Base-by-base conservation (phyloP, 2,797 vertebrate genomes). In the Coccyzus lansbergi region DNA sequence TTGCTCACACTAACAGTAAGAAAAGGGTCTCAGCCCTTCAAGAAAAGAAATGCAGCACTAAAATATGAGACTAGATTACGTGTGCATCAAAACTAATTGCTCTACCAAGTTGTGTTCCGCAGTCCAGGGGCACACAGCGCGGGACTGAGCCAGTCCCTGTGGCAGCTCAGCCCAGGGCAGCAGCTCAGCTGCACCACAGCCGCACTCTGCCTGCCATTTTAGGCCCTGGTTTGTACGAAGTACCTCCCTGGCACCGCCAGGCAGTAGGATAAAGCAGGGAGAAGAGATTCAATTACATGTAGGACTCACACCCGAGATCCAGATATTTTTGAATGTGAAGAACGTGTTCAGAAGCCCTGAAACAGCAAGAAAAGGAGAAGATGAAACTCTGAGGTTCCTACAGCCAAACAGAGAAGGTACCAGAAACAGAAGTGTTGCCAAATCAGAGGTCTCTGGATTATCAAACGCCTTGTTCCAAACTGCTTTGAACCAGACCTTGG, bases 101-200 rank as follows among this genome's bases (percentile, higher is more conserved):
- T 48, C 20, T 16, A 11, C 12, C 21, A 48, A 31, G 46, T 69
- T 20, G 22, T 17, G 15, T n/a, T 22, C 29, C 33, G 28, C 42
- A 40, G 62, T 11, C 20, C 55, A 36, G 53, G 40, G 74, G 31
- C 4, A 18, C 31, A 5, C 21, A n/a, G 56, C 3, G 55, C 15
- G 38, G 62, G 49, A 33, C n/a, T 12, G 7, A 21, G 31, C 48
- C 24, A 60, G 28, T 15, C 22, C 31, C 7, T 3, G 1, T 4
- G 29, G 9, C 14, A 18, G 53, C 38, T 59, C 72, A 52, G 71
- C 44, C 36, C 34, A 51, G 36, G 46, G 38, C n/a, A 52, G n/a
- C 52, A 53, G 22, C 6, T n/a, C 0, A 5, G 31, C 55, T 4
- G 12, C 18, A 19, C 33, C 19, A 24, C 33, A 36, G 7, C 15